phyloP scores from a whole-genome alignment of 2,113 vertebrate species.

The Poeciliopsis occidentalis region DNA sequence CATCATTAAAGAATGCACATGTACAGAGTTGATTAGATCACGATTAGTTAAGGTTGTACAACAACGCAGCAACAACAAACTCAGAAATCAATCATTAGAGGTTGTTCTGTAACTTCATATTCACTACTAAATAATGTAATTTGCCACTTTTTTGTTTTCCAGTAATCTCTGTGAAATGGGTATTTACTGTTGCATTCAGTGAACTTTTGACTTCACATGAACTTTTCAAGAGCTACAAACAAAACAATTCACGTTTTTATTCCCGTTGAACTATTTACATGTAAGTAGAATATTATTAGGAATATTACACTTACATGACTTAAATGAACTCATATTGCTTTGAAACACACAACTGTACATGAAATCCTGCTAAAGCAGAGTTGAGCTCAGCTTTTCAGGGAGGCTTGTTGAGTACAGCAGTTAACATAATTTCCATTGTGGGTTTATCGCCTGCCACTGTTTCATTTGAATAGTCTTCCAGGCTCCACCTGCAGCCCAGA shows the following conservation, averaged over 20 bases:
- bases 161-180: no score
- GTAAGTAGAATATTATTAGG: no score
- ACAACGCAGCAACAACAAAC: background rate
- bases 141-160: no score
- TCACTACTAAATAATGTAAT: no score
- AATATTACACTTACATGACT: background rate
- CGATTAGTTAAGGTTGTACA: background rate
- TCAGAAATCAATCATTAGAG: background rate
- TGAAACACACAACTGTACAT: background rate
- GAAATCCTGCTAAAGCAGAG: background rate
- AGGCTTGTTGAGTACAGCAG: background rate
- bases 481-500: slow-evolving; percentile 24
- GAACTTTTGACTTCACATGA: no score
- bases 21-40: background rate
- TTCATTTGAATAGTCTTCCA: slow-evolving; percentile 67
- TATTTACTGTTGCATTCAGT: no score
- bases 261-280: no score
- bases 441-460: slow-evolving; percentile 47
- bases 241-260: no score
- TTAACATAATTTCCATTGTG: slow-evolving; percentile 61
- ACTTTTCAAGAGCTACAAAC: no score
- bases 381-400: background rate
- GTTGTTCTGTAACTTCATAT: no score
- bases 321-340: background rate
- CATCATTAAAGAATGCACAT: background rate